These are phyloP conservation scores for Cyprinodon tularosa DNA, from an alignment of 2,113 vertebrate species.

Conservation along the genomic window DNA sequence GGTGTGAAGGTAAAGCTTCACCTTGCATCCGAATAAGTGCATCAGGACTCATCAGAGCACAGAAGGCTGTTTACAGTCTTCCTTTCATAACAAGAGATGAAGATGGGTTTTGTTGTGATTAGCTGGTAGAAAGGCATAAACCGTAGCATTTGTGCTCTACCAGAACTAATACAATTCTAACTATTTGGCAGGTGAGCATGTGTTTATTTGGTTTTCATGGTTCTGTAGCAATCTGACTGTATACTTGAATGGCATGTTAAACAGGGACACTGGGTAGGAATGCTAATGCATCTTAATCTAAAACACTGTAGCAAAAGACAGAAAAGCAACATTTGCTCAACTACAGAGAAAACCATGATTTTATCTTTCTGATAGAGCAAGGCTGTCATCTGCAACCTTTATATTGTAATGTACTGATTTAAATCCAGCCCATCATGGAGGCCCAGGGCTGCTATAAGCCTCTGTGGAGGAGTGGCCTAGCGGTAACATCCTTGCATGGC, in stretches of 20 bases:
- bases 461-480: too few relatives aligned
- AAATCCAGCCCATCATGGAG: background rate
- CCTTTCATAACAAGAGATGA: background rate
- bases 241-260: constrained; percentile 22
- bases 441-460: too few relatives aligned
- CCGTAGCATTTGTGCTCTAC: constrained; percentile 29
- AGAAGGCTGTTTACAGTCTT: constrained; percentile 1
- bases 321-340: background rate
- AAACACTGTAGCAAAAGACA: background rate
- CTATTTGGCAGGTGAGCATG: constrained; percentile 40
- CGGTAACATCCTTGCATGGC: too few relatives aligned
- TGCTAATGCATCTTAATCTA: constrained; percentile 15
- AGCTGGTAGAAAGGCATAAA: constrained; percentile 41
- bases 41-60: constrained; percentile 3
- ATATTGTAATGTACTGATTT: background rate
- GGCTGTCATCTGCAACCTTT: background rate
- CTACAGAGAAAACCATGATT: background rate
- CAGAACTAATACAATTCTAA: constrained; percentile 45
- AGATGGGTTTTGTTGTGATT: constrained; percentile 17
- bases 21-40: constrained; percentile 8
- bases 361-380: background rate
- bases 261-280: constrained; percentile 28
- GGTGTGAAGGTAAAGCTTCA: constrained; percentile 18
- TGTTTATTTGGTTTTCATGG: constrained; percentile 34
- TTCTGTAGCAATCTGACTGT: constrained; percentile 39